Base-by-base conservation (phyloP, 2,113 vertebrate genomes). In the Nansenia antarctica region DNA sequence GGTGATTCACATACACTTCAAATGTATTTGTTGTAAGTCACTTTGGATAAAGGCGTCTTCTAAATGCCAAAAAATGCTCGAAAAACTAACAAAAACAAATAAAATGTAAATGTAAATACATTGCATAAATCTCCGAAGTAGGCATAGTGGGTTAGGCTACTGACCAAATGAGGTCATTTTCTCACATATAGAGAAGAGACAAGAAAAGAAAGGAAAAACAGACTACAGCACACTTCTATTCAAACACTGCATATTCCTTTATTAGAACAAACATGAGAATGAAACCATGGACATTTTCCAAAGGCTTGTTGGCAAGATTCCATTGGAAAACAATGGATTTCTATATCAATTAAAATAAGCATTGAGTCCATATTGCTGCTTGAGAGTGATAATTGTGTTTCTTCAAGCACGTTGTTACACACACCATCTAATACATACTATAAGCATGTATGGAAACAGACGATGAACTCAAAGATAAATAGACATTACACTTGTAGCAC, bases 231-330 rank as follows among this genome's bases (percentile, higher is more conserved):
- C 24, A 59, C 53, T 45, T 24, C 29, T 26, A 37, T 69, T 75
- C 70, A 58, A 82, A 85, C 80, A 81, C 32, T 57, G 61, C 69
- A 65, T 68, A 54, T 59, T 79, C 71, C 75, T 90, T 90, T 87
- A 87, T 85, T 88, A 62, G 86, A 86, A 85, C 79, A 82, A 81
- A 84, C 53, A 74, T 35, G 55, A 59, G 67, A 76, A 45, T 67
- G 57, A 83, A 61, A 82, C 49, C 57, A 42, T 67, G 30, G 45
- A 67, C 34, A 31, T 32, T 60, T 60, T 20, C 18, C 8, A 34
- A 34, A 60, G 5, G 58, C 7, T 58, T 5, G 24, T 18, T 14
- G 24, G 29, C 14, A 30, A 30, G 54, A 14, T 58, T 32, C 67
- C 27, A 45, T 62, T 54, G 14, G 35, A 27, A n/a, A 26, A 12